Base-by-base conservation (phyloP, 2,888 invertebrate species). In the Catocala nupta region DNA sequence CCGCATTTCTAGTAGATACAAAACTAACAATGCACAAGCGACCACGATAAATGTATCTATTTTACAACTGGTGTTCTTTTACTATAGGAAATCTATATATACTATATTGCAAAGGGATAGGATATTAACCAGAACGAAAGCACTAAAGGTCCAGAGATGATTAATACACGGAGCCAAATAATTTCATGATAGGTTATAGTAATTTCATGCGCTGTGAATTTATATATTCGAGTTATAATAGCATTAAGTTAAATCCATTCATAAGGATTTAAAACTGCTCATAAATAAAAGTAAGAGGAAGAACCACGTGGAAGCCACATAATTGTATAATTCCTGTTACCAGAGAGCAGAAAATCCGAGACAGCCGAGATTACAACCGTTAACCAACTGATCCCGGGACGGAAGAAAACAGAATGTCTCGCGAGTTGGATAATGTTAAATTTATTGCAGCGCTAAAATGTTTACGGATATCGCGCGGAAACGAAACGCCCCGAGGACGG, bases 381-480 rank as follows among this genome's bases (percentile, higher is more conserved):
- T 92, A 93, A 93, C 92, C 92, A 90, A 93, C 92, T 91, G 92
- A 92, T 93, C 91, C 90, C 90, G 85, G 86, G 77, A 84, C 85
- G 88, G 90, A 92, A 91, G 91, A 91, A 92, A 93, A 90, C 92
- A 91, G 90, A 92, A 92, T 91, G 92, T 91, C 91, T 91, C 88
- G 89, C 83, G 88, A 91, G 86, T 91, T 90, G 91, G 92, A 92
- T 92, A 92, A 92, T 92, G 92, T 90, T 88, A 91, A 93, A 93
- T 94, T 94, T 93, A 94, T 93, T 90, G 91, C 91, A 91, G 90
- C 85, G 93, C 92, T 93, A 93, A 93, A 94, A 93, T 93, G 93
- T 94, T 93, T 93, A 93, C 92, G 92, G 91, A 92, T 93, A 93
- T 90, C 90, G 88, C 86, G 88, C 85, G 89, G 88, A 85, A 88